These are phyloP conservation scores for Lepus europaeus DNA, from an alignment of 2,113 vertebrate genomes.

Conservation along the genomic window DNA sequence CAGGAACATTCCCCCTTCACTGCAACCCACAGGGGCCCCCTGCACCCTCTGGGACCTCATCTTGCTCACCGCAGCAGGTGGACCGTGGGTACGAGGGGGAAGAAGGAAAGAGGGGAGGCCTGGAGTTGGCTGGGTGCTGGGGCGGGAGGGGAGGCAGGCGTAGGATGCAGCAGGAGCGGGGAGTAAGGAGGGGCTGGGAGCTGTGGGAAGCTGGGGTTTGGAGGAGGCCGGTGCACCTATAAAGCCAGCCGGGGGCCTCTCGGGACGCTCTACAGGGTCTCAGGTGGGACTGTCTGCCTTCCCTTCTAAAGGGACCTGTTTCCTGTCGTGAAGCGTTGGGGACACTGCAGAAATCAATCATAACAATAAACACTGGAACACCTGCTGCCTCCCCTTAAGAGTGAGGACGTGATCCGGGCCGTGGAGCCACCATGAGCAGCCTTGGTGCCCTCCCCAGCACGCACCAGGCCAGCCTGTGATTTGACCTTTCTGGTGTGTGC, in stretches of 20 bases:
- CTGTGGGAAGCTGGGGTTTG: background rate
- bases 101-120: background rate
- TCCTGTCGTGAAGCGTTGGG: background rate
- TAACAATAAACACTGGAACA: background rate
- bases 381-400: background rate
- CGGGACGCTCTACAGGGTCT: background rate
- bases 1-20: no score
- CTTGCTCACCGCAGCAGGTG: no score
- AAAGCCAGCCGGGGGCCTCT: no score
- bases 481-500: background rate
- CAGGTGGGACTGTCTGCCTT: background rate
- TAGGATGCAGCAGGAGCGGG: no score
- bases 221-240: background rate
- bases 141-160: no score
- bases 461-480: background rate
- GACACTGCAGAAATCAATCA: background rate
- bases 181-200: background rate
- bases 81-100: no score
- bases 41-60: background rate
- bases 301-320: background rate
- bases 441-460: background rate
- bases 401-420: accelerated
- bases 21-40: background rate
- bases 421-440: accelerated
- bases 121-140: background rate